These are phyloP conservation scores for Acrocephalus scirpaceus DNA, from an alignment of 2,797 vertebrate genomes.

Conservation along the genomic window DNA sequence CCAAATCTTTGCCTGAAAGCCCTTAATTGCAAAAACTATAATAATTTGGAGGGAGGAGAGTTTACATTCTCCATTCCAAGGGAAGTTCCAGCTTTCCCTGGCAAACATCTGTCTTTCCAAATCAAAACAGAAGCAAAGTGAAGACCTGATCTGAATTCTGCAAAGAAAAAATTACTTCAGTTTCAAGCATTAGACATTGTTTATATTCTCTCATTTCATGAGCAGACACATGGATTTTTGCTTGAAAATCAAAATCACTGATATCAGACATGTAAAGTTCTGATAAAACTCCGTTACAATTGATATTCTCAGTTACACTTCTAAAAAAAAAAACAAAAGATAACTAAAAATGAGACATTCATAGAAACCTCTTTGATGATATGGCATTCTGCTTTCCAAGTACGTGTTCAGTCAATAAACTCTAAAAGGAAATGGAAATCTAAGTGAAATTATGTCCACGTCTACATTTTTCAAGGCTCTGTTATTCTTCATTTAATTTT, in stretches of 20 bases:
- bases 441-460: neutral
- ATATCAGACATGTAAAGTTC: neutral
- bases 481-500: neutral
- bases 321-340: neutral
- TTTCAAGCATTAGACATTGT: neutral
- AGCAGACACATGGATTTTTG: neutral
- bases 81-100: too few species aligned
- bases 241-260: neutral
- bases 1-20: too few species aligned
- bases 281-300: neutral
- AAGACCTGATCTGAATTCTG: neutral
- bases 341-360: neutral
- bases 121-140: neutral
- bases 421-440: neutral
- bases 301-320: neutral
- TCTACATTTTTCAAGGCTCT: neutral
- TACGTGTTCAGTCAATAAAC: neutral
- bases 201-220: neutral
- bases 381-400: neutral
- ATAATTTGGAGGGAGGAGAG: too few species aligned
- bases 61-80: too few species aligned
- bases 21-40: too few species aligned
- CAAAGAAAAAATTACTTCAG: neutral
- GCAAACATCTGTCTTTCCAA: too few species aligned
- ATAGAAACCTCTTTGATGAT: neutral